phyloP scores from a whole-genome alignment of 2,797 vertebrate genomes.

The Meriones psammophilus region DNA sequence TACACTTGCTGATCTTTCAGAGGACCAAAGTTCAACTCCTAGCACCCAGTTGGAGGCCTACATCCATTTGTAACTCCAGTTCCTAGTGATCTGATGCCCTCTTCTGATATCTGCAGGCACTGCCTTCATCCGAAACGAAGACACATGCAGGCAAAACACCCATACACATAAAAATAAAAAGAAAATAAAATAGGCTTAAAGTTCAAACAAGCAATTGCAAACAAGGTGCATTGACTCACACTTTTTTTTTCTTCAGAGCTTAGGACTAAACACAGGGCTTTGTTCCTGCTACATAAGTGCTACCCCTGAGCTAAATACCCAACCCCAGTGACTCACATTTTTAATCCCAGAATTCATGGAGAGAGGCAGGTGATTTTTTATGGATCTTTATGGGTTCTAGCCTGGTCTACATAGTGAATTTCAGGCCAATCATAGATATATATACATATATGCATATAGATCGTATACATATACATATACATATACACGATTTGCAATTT shows the following conservation, averaged over 20 bases:
- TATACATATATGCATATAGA: neutral
- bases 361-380: neutral
- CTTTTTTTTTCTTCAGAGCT: too few relatives aligned
- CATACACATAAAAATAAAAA: neutral
- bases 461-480: too few relatives aligned
- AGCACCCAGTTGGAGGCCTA: neutral
- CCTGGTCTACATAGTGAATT: neutral
- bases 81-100: neutral
- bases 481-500: neutral
- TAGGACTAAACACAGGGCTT: too few relatives aligned
- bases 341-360: neutral
- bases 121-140: neutral
- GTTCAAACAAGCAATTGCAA: neutral
- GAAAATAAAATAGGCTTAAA: neutral
- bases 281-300: too few relatives aligned
- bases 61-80: neutral
- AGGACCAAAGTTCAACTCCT: neutral
- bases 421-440: neutral
- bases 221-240: too few relatives aligned
- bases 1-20: neutral
- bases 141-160: neutral
- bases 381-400: neutral
- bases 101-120: neutral
- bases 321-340: neutral
- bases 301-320: too few relatives aligned